A percentile compares a stretch with the other conserved stretches of the same genome.
Conservation (phyloP, 2,797 vertebrate species). For the Mareca penelope region DNA sequence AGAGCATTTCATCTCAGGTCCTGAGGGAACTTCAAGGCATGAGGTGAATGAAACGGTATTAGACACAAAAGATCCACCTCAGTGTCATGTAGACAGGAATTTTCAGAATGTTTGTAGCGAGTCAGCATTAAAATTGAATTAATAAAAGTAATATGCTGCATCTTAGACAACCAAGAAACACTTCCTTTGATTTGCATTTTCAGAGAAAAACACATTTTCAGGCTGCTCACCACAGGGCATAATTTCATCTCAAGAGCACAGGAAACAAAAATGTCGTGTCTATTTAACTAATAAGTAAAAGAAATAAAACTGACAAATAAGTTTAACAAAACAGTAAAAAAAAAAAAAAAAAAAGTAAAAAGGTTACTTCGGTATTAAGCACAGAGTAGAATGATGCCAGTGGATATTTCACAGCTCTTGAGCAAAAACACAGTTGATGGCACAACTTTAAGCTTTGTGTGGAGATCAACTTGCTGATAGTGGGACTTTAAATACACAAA, state of each 20-base stretch:
- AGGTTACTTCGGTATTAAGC: neutral
- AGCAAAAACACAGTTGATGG: neutral
- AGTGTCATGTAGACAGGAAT: neutral
- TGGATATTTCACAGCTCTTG: neutral
- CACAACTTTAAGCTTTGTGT: neutral
- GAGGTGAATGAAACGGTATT: neutral
- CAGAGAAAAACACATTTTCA: neutral
- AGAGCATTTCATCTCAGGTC: neutral
- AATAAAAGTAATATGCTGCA: neutral
- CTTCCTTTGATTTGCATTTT: neutral
- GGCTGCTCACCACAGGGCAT: neutral
- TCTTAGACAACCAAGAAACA: neutral
- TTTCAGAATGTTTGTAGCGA: neutral
- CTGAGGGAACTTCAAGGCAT: neutral
- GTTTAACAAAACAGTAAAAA: neutral
- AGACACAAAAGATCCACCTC: neutral
- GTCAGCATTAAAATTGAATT: neutral
- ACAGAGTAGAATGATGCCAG: neutral
- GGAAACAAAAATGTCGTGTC: neutral
- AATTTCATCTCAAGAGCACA: neutral
- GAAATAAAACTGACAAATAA: neutral
- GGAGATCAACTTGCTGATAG: neutral
- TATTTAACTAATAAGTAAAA: neutral
- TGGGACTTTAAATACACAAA: neutral
- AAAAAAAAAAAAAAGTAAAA: neutral